phyloP scores from a whole-genome alignment of 92 coral and sea anemone species.

The Umimayanthus kanabou region DNA sequence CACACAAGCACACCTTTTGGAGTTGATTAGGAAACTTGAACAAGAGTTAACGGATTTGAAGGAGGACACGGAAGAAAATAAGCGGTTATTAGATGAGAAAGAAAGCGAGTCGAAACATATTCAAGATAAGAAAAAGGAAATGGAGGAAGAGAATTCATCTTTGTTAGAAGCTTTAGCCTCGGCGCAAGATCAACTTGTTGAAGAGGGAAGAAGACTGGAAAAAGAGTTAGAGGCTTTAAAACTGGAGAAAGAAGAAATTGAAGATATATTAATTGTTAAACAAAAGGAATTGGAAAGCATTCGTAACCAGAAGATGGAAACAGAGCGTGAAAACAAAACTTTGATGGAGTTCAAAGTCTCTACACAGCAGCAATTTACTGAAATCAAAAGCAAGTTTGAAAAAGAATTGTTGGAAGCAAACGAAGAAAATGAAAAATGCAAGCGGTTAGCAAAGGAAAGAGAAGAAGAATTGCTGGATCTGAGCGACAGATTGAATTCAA shows the following conservation, averaged over 20 bases:
- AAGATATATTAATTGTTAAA: not conserved
- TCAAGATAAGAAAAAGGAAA: not conserved
- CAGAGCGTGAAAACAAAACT: slow-evolving; percentile 20
- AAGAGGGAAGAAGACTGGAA: slow-evolving; percentile 6
- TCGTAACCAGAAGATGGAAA: slow-evolving; percentile 21
- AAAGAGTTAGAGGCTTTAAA: not conserved
- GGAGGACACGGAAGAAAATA: not conserved
- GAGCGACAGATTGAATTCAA: slow-evolving; percentile 19
- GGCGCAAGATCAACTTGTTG: not conserved
- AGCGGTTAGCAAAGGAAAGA: slow-evolving; percentile 30
- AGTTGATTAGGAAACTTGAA: not conserved
- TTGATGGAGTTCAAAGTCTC: slow-evolving; percentile 12
- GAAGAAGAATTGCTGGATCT: slow-evolving; percentile 21
- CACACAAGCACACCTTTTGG: not conserved
- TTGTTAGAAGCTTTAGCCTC: not conserved
- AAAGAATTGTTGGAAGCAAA: slow-evolving; percentile 8
- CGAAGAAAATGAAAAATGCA: slow-evolving; percentile 14
- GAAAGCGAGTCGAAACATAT: not conserved
- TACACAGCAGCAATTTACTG: slow-evolving; percentile 15
- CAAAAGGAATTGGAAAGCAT: slow-evolving; percentile 6
- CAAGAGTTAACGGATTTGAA: slow-evolving; percentile 14
- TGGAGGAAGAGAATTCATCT: not conserved
- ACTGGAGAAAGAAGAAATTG: slow-evolving; percentile 1
- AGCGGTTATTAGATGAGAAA: not conserved
- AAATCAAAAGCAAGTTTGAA: slow-evolving; percentile 5